Evolutionary conservation across 2,113 vertebrate genomes (phyloP).

Genomic region (Chionodraco myersi): DNA sequence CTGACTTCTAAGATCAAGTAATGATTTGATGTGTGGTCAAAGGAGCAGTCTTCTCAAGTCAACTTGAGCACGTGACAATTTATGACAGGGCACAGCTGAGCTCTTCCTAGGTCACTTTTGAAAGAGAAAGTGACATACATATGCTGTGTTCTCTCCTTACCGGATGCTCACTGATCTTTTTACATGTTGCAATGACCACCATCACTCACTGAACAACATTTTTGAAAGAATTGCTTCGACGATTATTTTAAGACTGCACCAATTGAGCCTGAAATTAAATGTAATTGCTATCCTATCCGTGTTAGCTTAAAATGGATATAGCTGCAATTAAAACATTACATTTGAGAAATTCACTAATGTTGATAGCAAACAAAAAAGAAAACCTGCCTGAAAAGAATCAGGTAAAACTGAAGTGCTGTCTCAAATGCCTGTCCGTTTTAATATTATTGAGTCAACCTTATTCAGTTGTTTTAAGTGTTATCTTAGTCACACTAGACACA

Average conservation of each 20-base stretch:
- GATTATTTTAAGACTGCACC: background rate
- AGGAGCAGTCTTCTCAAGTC: conserved; percentile 7
- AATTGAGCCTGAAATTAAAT: background rate
- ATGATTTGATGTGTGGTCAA: background rate
- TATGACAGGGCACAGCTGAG: conserved; percentile 44
- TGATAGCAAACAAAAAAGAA: no score
- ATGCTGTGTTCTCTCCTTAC: conserved; percentile 36
- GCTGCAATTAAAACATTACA: background rate
- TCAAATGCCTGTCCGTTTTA: no score
- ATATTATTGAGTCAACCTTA: no score
- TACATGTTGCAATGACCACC: background rate
- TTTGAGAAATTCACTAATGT: no score
- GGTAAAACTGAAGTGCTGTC: no score
- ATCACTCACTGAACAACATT: conserved; percentile 1
- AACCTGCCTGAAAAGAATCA: no score
- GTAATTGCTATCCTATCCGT: background rate
- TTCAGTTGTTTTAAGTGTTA: no score
- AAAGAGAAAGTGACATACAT: conserved; percentile 60
- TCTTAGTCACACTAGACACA: background rate
- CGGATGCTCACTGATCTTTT: conserved; percentile 22
- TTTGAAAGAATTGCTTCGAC: no score
- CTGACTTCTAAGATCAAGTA: background rate
- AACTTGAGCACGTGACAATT: conserved; percentile 34
- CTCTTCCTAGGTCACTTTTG: conserved; percentile 33
- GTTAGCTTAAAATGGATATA: background rate